Evolutionary conservation across 2,888 invertebrate genomes (phyloP).

Genomic region (Brachyptera risi): DNA sequence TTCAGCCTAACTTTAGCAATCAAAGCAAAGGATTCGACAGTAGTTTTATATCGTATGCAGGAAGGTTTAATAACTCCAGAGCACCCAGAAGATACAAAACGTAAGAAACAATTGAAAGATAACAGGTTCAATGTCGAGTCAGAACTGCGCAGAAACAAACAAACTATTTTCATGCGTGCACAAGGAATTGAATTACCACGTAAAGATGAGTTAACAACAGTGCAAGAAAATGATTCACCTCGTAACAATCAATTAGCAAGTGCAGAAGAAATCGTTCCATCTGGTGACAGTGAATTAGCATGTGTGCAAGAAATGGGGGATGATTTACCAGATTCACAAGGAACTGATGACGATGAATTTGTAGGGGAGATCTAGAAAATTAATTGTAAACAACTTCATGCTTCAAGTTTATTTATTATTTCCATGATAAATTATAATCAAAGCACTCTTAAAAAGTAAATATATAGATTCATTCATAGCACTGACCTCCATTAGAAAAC

Average conservation of each 20-base stretch:
- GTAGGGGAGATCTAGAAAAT: no score
- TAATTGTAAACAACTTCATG: background rate
- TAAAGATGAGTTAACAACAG: no score
- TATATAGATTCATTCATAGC: no score
- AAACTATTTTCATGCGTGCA: background rate
- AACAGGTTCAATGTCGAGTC: slow-evolving; percentile 27
- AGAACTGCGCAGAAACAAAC: background rate
- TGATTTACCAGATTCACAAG: no score
- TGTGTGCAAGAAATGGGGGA: no score
- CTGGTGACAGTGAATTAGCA: no score
- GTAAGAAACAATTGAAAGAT: slow-evolving; percentile 38
- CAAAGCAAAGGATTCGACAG: slow-evolving; percentile 42
- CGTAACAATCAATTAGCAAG: no score
- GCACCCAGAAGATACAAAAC: slow-evolving; percentile 38
- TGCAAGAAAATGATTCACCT: no score
- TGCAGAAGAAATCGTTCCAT: no score
- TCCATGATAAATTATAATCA: background rate
- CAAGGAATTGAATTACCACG: background rate
- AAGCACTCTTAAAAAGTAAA: no score
- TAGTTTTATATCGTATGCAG: slow-evolving; percentile 41
- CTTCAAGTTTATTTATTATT: background rate
- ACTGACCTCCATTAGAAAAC: no score
- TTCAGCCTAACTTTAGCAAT: slow-evolving; percentile 42
- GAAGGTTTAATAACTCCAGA: slow-evolving; percentile 41
- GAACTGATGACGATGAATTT: no score